These are phyloP conservation scores for Ascidia mentula DNA, from an alignment of 23 tunicate species.

Conservation along the genomic window DNA sequence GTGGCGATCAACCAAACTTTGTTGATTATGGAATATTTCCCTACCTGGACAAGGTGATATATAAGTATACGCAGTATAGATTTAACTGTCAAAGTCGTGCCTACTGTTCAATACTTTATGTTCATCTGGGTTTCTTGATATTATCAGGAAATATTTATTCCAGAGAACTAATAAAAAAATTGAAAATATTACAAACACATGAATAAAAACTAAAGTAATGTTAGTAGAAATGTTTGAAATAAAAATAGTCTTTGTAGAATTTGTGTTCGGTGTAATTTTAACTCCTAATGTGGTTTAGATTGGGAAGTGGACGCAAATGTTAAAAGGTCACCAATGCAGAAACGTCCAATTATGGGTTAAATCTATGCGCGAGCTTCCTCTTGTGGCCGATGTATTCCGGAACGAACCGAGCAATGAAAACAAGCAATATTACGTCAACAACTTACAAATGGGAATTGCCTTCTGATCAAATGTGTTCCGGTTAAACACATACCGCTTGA, in stretches of 20 bases:
- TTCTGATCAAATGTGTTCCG: not conserved
- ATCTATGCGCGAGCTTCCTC: not conserved
- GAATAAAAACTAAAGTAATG: too few species aligned
- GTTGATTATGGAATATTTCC: slow-evolving; percentile 82
- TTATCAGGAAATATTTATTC: too few species aligned
- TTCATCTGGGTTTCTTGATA: too few species aligned
- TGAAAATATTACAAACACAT: too few species aligned
- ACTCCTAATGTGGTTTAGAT: not conserved
- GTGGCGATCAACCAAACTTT: slow-evolving; percentile 64
- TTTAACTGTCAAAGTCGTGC: not conserved
- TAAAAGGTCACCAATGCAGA: not conserved
- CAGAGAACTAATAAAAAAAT: too few species aligned
- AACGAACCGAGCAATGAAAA: not conserved
- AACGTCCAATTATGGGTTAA: not conserved
- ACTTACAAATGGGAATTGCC: not conserved
- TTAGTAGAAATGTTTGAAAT: too few species aligned
- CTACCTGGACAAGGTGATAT: slow-evolving; percentile 68
- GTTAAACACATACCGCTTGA: not conserved
- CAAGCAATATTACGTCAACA: not conserved
- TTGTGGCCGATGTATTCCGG: not conserved
- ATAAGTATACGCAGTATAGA: not conserved
- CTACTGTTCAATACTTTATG: too few species aligned
- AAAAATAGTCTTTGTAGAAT: too few species aligned
- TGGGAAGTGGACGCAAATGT: not conserved
- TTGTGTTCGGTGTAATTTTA: too few species aligned